Evolutionary conservation across 2,888 invertebrate genomes (phyloP), one percentile per base, ranked within the genome.

Genomic region (Gastrophysa polygoni): DNA sequence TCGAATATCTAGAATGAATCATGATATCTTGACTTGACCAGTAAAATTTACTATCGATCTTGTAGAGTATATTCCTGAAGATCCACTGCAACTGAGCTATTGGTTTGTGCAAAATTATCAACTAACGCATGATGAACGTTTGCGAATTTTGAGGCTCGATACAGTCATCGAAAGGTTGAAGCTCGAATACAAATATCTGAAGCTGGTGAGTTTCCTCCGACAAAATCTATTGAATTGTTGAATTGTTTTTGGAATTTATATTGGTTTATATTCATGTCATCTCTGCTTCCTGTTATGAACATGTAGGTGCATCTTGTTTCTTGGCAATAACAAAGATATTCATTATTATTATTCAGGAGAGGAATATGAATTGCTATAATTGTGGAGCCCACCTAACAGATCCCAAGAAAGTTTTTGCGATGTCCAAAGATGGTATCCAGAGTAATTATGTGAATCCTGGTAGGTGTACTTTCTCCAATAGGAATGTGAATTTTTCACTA

Each of bases 51-150:
- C 4, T 24, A 24, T 5, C 7, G 24, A 24, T 49, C 52, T 68
- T 77, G 18, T 55, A 75, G 82, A 84, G 67, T 84, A 83, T 61
- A 83, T 90, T 79, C 90, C 91, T 3, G 81, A 80, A 38, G 89
- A 91, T 81, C 88, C 91, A 0, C 82, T 85, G 7, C 87, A 88
- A 62, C 82, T 93, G 65, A 92, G 92, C 0, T 93, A 88, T 79
- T 94, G 93, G 93, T 86, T 92, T 55, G 89, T 90, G 10, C 89
- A 90, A 67, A 92, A 91, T 80, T 83, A 92, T 51, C 89, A 91
- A 29, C 80, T 93, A 16, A 86, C 86, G 52, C 88, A 91, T 70
- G 81, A 82, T 16, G 86, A 89, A 71, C 82, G 89, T 69, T 80
- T 90, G 24, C 80, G 83, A 11, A 82, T 92, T 54, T 84, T 94